Evolutionary conservation across 2,797 vertebrate genomes (phyloP), one percentile per base, ranked within the genome.

Genomic region (Tolypeutes matacus): DNA sequence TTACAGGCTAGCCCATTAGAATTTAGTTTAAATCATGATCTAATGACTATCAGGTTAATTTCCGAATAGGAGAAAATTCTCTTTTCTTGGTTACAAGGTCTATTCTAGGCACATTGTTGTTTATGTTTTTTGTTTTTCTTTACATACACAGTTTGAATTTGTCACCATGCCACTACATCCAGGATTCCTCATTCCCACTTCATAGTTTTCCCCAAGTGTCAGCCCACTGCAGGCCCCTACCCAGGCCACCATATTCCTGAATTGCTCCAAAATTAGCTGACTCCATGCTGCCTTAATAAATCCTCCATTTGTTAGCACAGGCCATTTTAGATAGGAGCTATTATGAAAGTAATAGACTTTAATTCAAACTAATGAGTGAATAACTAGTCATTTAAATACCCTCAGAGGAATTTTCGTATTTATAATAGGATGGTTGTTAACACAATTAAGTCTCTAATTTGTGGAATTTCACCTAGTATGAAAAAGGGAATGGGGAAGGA

Each of bases 281-380:
- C 0, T 23, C 25, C 12, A 3, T 15, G 27, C 10, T 6, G 31
- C 31, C 56, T 70, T 75, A 51, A 58, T 62, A 56, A 39, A 31
- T 23, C 29, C 29, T 82, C 49, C 62, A 7, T 86, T 80, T 88
- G 21, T 56, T 64, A 95, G 58, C 29, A 17, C 3, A 36, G 31
- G 14, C 86, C 42, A 12, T 76, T 82, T 92, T 77, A 67, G 49
- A 29, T 89, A 75, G 65, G 20, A 88, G 7, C 83, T 89, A 91
- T 81, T 90, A 73, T 53, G 34, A 86, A 89, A 36, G 34, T 46
- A 86, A 94, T 94, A 49, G 82, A 88, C 51, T 95, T 94, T 92
- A 95, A 97, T 95, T 93, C 65, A 76, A 53, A 73, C 46, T 95
- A 88, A 92, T 95, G 89, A 76, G 14, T 95, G 76, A 49, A 18